Base-by-base conservation (phyloP, 2,888 invertebrate species). In the Campoplex nolae region DNA sequence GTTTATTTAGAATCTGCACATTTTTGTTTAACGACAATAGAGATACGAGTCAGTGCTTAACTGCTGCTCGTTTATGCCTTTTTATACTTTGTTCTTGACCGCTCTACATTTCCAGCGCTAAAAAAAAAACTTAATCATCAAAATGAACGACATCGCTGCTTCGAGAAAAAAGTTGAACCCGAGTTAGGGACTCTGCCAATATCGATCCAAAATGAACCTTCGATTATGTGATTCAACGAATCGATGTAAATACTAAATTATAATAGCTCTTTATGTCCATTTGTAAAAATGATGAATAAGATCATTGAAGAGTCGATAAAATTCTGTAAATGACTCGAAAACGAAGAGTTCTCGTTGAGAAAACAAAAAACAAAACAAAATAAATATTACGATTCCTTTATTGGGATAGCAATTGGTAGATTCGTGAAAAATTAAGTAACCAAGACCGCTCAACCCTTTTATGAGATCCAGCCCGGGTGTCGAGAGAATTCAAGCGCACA, bases 1-100 rank as follows among this genome's bases (percentile, higher is more conserved):
- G 86, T 86, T 86, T 83, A 86, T 86, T 80, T 77, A 80, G 54
- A 83, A 83, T 83, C 86, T 83, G 86, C 86, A 76, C 80, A 76
- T 80, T 83, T 83, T 80, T 80, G 58, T 83, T 79, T 83, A 86
- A 86, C 71, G 75, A 83, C 83, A 83, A 80, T 76, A 77, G 71
- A 80, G 51, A 56, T 67, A 76, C 62, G 70, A 83, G 71, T 35
- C 58, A 77, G 45, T 23, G 67, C 54, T 45, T 74, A 65, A 74
- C 51, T 73, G 28, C 76, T 18, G 71, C 38, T 23, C 77, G 48
- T 62, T 71, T 80, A 42, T 74, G 48, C 74, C 45, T 38, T 77
- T 81, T 75, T 68, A 32, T 79, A 58, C 78, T 13, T 78, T 70
- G 11, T 70, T 73, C 45, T 13, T 54, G 11, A 23, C 42, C 42